Evolutionary conservation across 2,797 vertebrate genomes (phyloP), one percentile per base, ranked within the genome.

Genomic region (Yasuhikotakia modesta): DNA sequence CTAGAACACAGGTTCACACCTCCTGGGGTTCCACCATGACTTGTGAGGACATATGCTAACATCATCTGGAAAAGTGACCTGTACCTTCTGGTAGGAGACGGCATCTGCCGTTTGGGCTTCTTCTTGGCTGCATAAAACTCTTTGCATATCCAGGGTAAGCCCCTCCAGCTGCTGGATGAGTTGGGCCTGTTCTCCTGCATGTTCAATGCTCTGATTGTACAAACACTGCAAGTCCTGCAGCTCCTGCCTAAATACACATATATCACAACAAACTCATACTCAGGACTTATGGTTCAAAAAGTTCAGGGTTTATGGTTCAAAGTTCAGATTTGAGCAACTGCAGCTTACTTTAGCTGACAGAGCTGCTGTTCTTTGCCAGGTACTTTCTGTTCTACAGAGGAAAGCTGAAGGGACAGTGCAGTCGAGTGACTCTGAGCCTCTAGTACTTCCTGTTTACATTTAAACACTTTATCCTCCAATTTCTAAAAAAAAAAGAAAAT

Each of bases 101-200:
- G 91, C 92, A 90, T 98, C 95, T 77, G 93, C 91, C 63, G 88
- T 91, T 81, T 96, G 94, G 24, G 92, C 93, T 84, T 94, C 93
- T 82, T 97, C 96, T 83, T 96, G 95, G 87, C 94, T 95, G 89
- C 90, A 94, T 84, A 97, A 86, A 79, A 95, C 93, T 88, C 91
- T 94, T 73, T 96, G 95, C 12, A 94, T 92, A 85, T 95, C 95
- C 78, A 94, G 89, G 87, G 94, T 96, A 83, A 98, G 94, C 82
- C 91, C 87, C 84, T 97, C 95, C 87, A 97, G 93, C 86, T 98
- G 94, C 87, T 94, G 93, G 90, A 99, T 97, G 80, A 97, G 90
- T 82, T 95, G 92, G 60, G 92, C 92, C 87, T 97, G 96, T 86
- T 96, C 94, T 19, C 89, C 87, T 73, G 92, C 90, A 53, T 97